phyloP scores from a whole-genome alignment of 1,140 invertebrate species.

The Colletes gigas region DNA sequence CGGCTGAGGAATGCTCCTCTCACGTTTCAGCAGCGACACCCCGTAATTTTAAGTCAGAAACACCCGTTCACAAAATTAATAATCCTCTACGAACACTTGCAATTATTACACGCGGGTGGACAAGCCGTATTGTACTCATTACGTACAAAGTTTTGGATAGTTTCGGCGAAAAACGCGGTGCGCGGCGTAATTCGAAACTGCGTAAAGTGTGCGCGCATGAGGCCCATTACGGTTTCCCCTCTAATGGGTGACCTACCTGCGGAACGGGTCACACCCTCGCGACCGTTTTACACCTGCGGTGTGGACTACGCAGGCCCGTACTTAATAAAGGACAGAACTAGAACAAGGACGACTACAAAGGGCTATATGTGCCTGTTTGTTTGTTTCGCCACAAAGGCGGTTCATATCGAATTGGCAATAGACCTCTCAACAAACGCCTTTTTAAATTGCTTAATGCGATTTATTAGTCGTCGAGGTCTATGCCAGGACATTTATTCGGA shows the following conservation, averaged over 20 bases:
- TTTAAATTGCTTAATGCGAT: neutral
- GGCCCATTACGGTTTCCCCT: neutral
- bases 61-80: conserved; percentile 1
- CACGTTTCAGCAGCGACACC: neutral
- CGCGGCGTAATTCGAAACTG: neutral
- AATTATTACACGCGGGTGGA: neutral
- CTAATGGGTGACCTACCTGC: too few relatives aligned
- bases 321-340: neutral
- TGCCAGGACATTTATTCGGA: neutral
- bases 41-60: neutral
- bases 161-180: neutral
- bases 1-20: neutral
- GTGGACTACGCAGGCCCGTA: neutral
- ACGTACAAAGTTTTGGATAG: neutral
- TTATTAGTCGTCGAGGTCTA: neutral
- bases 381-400: conserved; percentile 1
- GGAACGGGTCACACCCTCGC: too few relatives aligned
- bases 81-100: conserved; percentile 1
- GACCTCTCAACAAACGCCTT: conserved; percentile 1
- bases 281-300: neutral
- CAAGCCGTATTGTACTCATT: neutral
- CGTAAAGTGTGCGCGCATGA: neutral
- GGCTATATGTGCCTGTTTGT: conserved; percentile 12
- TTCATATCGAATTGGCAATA: neutral
- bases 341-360: neutral